Evolutionary conservation across 2,888 invertebrate species (phyloP), one percentile per base, ranked within the genome.

Genomic region (Slavum lentiscoides): DNA sequence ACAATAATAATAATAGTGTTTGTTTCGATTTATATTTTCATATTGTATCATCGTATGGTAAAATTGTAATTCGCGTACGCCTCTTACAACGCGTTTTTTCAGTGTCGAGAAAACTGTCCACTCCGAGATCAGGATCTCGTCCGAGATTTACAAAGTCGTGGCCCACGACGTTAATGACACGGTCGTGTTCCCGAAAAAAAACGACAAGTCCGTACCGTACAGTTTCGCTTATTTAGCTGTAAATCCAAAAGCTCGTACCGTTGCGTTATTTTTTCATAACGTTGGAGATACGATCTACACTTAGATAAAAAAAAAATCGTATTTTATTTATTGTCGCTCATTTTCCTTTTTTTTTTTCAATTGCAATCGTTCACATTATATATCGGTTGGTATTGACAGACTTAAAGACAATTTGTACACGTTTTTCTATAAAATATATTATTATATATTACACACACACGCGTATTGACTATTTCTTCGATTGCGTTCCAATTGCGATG

Each of bases 61-160:
- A 30, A 30, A 30, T 30, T 43, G 43, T 49, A 49, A 21, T 0
- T 15, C 8, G 39, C 8, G 15, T 39, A 70, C 19, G 19, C 19
- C 1, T 55, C 19, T 55, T 55, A 53, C 11, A 53, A 53, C 59
- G 17, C 30, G n/a, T 81, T 77, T 21, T 62, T 64, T 39, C 37
- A 82, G 83, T 21, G 83, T 84, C 8, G 82, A 83, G 59, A 82
- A 82, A 67, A 37, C 67, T 30, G 70, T 70, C 15, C 74, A 58
- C n/a, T 80, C 64, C 1, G 67, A 75, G n/a, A 61, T 77, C 37
- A 53, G 43, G 61, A 49, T 77, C 11, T 49, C 37, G 19, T 69
- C 76, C 30, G 69, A 69, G 23, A 62, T 77, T 4, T 77, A 69
- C 37, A 69, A 69, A 37, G 61, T 77, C 7, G 17, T 53, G 0